Base-by-base conservation (phyloP, 2,888 invertebrate genomes). In the Coecobrya sp. region DNA sequence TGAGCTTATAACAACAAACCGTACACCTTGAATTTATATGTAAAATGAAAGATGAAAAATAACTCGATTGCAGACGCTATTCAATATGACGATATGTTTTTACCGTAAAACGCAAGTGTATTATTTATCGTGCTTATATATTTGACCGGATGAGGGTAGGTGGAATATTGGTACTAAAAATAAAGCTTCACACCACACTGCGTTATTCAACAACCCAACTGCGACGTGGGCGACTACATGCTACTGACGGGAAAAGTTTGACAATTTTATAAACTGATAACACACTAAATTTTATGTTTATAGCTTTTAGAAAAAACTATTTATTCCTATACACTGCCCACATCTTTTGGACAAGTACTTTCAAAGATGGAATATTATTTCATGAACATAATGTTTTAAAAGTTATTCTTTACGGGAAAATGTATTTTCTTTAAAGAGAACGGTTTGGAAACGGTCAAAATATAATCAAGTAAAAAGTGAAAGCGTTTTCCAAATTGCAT, bases 201-300 rank as follows among this genome's bases (percentile, higher is more conserved):
- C 36, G 7, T 36, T 36, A 36, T 7, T 36, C 36, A 36, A 36
- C 3, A 36, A 36, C 36, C 7, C 36, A 36, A 36, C 3, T 52
- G 52, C n/a, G n/a, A n/a, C n/a, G n/a, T n/a, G n/a, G n/a, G 27
- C 11, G 25, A 27, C 65, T 65, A 22, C 65, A 4, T 27, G 27
- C 19, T 55, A 19, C 19, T 19, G 65, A 65, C 65, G 2, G 25
- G 27, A 65, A 65, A 65, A 65, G 27, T 65, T 65, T 65, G 27
- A 27, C 27, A 27, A 65, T 65, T 65, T 65, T 65, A 27, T 65
- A 65, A 65, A 65, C 25, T 65, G 65, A 65, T 65, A 65, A 0
- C 3, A 65, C 25, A 25, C 1, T 27, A 27, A 19, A 27, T 65
- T 65, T 27, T 27, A 27, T 25, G 13, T 27, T 65, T 22, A 25